These are phyloP conservation scores for Smutsia gigantea DNA, from an alignment of 2,797 vertebrate genomes.

Conservation along the genomic window DNA sequence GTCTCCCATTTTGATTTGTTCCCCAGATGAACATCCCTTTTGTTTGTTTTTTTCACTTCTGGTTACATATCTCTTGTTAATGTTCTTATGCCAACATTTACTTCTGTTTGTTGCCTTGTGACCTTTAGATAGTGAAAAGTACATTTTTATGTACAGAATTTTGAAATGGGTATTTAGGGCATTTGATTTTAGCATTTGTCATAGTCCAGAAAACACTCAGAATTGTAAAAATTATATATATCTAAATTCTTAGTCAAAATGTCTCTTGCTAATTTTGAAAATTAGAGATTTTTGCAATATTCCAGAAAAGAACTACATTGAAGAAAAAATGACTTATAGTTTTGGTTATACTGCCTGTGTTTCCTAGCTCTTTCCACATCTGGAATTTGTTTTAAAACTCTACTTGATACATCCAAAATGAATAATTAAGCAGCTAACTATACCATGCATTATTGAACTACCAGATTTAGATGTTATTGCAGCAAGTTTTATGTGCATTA, in stretches of 20 bases:
- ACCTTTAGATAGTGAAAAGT: background rate
- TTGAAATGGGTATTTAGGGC: background rate
- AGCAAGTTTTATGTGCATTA: constrained; percentile 64
- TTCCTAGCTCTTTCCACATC: constrained; percentile 77
- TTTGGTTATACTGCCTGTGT: constrained; percentile 74
- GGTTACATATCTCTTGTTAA: background rate
- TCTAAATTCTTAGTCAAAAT: background rate
- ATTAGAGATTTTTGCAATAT: constrained; percentile 56
- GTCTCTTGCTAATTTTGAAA: constrained; percentile 31
- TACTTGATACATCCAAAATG: constrained; percentile 69
- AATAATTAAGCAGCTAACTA: constrained; percentile 79
- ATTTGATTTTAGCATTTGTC: constrained; percentile 16
- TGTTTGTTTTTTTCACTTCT: background rate
- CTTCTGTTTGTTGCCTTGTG: background rate
- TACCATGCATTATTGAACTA: constrained; percentile 80
- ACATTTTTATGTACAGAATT: background rate
- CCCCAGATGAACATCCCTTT: background rate
- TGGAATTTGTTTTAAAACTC: constrained; percentile 82
- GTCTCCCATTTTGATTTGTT: background rate
- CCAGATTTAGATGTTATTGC: constrained; percentile 65
- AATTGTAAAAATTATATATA: background rate
- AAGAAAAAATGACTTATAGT: constrained; percentile 66
- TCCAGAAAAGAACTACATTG: constrained; percentile 65
- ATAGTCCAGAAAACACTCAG: background rate
- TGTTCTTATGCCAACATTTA: background rate